These are phyloP conservation scores for Epistrophe eligans DNA, from an alignment of 2,888 invertebrate species.

Conservation along the genomic window DNA sequence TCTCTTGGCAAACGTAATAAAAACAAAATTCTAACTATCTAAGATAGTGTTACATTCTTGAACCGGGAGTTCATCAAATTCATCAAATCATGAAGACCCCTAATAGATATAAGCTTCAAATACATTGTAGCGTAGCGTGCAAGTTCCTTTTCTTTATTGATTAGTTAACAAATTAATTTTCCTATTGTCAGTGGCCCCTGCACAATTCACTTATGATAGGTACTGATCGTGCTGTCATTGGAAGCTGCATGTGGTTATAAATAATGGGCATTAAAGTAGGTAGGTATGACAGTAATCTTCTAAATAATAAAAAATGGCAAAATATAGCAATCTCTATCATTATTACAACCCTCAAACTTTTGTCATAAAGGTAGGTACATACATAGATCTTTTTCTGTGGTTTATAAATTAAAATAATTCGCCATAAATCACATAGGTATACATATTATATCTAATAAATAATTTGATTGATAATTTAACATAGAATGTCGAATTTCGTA, in stretches of 20 bases:
- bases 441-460: constrained; percentile 12
- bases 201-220: background rate
- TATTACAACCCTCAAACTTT: background rate
- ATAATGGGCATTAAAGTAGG: background rate
- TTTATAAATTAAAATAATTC: background rate
- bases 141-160: background rate
- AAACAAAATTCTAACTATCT: too few species aligned
- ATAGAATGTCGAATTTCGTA: constrained; percentile 5
- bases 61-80: background rate
- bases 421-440: constrained; percentile 5
- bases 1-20: too few species aligned
- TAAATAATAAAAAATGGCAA: background rate
- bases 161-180: constrained; percentile 15
- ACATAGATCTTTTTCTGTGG: background rate
- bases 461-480: constrained; percentile 17
- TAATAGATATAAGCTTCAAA: background rate
- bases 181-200: background rate
- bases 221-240: background rate
- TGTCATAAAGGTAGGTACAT: too few species aligned
- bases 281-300: background rate
- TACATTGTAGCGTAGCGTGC: background rate
- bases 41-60: background rate
- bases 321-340: background rate
- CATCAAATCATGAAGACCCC: background rate
- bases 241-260: background rate